Conservation (phyloP, 2,888 invertebrate genomes). For the Dorcus hopei region DNA sequence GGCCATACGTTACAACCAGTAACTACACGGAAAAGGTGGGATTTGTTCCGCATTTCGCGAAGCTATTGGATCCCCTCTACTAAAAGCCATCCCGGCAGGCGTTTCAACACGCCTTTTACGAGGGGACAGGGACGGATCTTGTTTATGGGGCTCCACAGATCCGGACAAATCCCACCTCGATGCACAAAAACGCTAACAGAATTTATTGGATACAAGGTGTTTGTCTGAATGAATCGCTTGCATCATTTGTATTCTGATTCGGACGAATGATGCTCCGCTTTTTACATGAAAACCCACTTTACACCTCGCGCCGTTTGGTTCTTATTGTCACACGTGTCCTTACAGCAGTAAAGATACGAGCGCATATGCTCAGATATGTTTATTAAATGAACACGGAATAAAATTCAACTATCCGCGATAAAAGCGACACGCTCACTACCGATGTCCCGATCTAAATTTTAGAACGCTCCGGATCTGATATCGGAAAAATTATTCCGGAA, state of each 20-base stretch:
- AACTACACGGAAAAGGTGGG: slow-evolving; percentile 44
- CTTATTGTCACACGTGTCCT: slow-evolving; percentile 46
- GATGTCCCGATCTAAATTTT: background rate
- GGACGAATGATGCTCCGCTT: slow-evolving; percentile 50
- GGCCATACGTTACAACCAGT: slow-evolving; percentile 37
- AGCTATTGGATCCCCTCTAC: slow-evolving; percentile 40
- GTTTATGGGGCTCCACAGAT: slow-evolving; percentile 51
- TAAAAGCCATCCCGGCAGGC: slow-evolving; percentile 21
- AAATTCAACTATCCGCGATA: slow-evolving; percentile 36
- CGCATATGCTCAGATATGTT: slow-evolving; percentile 47
- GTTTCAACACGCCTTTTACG: slow-evolving; percentile 26
- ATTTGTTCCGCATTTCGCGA: slow-evolving; percentile 21
- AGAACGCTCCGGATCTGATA: no score
- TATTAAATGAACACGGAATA: slow-evolving; percentile 49
- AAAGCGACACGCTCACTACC: slow-evolving; percentile 9
- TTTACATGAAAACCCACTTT: slow-evolving; percentile 53
- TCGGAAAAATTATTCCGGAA: no score
- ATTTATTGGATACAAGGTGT: slow-evolving; percentile 54
- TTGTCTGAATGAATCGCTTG: slow-evolving; percentile 52
- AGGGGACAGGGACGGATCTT: slow-evolving; percentile 43
- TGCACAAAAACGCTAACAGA: slow-evolving; percentile 51
- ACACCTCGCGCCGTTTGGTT: slow-evolving; percentile 42
- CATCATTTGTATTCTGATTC: slow-evolving; percentile 52
- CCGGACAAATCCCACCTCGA: slow-evolving; percentile 51
- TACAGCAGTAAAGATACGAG: slow-evolving; percentile 42